phyloP scores from a whole-genome alignment of 1,140 invertebrate species.

The Drosophila kepulauana region DNA sequence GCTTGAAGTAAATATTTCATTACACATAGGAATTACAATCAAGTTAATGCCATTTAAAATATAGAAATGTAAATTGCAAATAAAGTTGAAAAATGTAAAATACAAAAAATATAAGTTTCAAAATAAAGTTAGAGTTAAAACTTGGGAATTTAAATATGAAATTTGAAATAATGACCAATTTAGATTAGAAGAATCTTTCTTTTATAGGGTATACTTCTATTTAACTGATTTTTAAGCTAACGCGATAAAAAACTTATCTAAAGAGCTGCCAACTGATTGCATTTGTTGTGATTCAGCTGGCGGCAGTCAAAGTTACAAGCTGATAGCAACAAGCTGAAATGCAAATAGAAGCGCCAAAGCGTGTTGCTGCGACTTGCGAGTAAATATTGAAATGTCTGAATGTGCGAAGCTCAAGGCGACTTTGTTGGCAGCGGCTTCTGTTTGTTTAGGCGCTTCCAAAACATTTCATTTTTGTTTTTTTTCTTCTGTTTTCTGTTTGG shows the following conservation, averaged over 20 bases:
- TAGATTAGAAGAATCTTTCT: too few species aligned
- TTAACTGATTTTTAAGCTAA: background rate
- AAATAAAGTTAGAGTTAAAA: too few species aligned
- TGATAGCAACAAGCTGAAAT: constrained; percentile 12
- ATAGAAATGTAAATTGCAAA: too few species aligned
- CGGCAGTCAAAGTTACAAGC: constrained; percentile 3
- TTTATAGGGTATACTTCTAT: background rate
- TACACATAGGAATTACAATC: too few species aligned
- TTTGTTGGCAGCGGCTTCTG: constrained; percentile 62
- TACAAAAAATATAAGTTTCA: too few species aligned
- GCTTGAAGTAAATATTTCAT: too few species aligned
- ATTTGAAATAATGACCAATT: too few species aligned
- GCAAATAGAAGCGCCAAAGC: constrained; percentile 14
- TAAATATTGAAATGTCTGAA: constrained; percentile 46
- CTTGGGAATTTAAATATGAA: too few species aligned
- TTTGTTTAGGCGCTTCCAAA: constrained; percentile 58
- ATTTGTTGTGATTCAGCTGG: constrained; percentile 5
- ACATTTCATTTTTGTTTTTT: constrained; percentile 1
- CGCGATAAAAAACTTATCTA: background rate
- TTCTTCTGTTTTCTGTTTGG: constrained; percentile 4
- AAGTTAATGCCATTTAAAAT: too few species aligned
- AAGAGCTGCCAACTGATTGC: background rate
- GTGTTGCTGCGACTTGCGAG: background rate
- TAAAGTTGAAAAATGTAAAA: too few species aligned
- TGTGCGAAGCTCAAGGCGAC: constrained; percentile 42